phyloP scores from a whole-genome alignment of 2,797 vertebrate species.

The Sebastes minor region DNA sequence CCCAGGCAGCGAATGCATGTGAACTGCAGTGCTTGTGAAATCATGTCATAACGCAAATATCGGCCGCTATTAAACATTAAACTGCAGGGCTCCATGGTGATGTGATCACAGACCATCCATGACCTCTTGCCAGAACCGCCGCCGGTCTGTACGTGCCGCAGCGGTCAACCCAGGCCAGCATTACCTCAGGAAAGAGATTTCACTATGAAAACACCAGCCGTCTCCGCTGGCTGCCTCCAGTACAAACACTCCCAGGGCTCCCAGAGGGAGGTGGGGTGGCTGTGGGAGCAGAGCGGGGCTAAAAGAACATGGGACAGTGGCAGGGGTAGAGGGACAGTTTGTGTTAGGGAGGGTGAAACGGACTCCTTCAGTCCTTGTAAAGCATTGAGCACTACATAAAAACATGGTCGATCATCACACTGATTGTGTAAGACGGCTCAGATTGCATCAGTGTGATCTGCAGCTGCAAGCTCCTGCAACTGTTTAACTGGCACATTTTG shows the following conservation, averaged over 20 bases:
- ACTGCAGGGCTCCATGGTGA: conserved; percentile 35
- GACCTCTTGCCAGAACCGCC: conserved; percentile 42
- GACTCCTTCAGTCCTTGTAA: not conserved
- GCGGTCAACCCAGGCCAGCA: conserved; percentile 68
- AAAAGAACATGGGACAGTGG: conserved; percentile 19
- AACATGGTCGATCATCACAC: not conserved
- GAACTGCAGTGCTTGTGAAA: conserved; percentile 21
- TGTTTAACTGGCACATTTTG: not conserved
- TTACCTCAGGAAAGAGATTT: conserved; percentile 79
- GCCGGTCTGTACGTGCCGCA: conserved; percentile 37
- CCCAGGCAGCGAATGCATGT: not conserved
- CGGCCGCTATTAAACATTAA: conserved; percentile 46
- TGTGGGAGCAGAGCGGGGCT: conserved; percentile 36
- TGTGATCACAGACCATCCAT: conserved; percentile 47
- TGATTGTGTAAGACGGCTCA: not conserved
- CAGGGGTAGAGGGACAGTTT: not conserved
- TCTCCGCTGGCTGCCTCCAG: conserved; percentile 73
- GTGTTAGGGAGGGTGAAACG: not conserved
- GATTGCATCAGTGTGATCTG: conserved; percentile 11
- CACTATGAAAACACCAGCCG: conserved; percentile 75
- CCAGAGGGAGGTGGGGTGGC: conserved; percentile 62
- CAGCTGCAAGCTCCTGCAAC: conserved; percentile 22
- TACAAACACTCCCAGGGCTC: conserved; percentile 74
- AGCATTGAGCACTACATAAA: not conserved
- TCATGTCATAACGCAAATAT: conserved; percentile 12